A percentile compares a stretch with the other conserved stretches of the same genome.
Evolutionary conservation across 1,140 invertebrate genomes (phyloP).

Genomic region (Drosophila jambulina): DNA sequence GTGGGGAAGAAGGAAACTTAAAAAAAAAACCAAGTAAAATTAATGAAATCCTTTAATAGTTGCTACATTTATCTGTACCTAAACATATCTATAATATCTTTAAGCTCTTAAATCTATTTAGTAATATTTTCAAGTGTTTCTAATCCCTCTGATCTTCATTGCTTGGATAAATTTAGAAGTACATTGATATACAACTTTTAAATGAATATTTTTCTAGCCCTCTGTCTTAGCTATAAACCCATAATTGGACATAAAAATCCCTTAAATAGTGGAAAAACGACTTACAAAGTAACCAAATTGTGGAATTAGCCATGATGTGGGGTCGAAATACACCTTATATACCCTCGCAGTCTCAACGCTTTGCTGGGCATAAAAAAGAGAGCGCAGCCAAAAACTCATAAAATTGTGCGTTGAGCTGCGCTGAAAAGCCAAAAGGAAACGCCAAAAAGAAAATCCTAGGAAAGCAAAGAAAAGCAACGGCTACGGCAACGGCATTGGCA

Average conservation of each 20-base stretch:
- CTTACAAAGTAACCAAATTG: conserved; percentile 21
- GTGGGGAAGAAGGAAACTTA: too few species aligned
- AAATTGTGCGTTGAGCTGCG: conserved; percentile 57
- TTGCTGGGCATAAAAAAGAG: conserved; percentile 22
- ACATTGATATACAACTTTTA: too few species aligned
- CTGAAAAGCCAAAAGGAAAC: conserved; percentile 2
- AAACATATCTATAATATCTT: background rate
- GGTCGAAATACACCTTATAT: conserved; percentile 20
- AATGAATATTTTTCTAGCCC: background rate
- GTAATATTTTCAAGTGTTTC: background rate
- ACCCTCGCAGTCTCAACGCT: conserved; percentile 18
- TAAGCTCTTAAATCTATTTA: rapidly evolving
- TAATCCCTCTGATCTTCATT: background rate
- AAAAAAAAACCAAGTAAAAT: background rate
- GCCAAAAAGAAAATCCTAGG: conserved; percentile 5
- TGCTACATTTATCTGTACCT: too few species aligned
- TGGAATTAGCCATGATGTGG: conserved; percentile 29
- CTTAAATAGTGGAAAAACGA: background rate
- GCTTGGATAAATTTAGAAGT: background rate
- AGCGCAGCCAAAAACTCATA: conserved; percentile 62
- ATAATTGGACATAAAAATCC: background rate
- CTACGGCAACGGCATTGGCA: conserved; percentile 10
- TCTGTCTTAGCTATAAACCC: background rate
- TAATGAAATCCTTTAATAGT: too few species aligned
- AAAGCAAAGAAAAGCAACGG: conserved; percentile 4